Base-by-base conservation (phyloP, 2,888 invertebrate species). In the Sympetrum striolatum region DNA sequence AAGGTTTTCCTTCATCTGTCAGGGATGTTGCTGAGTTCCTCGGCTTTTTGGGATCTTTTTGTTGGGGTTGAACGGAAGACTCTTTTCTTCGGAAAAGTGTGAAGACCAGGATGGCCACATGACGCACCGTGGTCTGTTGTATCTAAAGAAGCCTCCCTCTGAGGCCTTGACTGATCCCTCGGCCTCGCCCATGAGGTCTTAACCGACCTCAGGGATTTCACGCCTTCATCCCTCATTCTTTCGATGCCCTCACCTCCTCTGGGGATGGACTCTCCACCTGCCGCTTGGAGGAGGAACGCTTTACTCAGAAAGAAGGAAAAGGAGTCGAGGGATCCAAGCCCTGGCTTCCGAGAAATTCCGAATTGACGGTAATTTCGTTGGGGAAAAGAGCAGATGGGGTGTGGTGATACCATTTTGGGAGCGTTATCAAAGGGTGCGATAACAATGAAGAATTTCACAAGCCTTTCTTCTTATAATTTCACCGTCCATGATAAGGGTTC, bases 281-380 rank as follows among this genome's bases (percentile, higher is more conserved):
- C 25, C 25, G 31, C 14, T 6, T 64, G 64, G n/a, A 64, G 5
- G 12, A 35, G 82, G 82, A 58, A 58, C 82, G 37, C 3, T 35
- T 60, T 86, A 60, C 86, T n/a, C 2, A 53, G 86, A 86, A 86
- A 39, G 14, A 18, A 86, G 86, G 86, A 86, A 86, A 60, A 37
- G 73, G 2, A 53, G 53, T 53, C 8, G 44, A 44, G n/a, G 22
- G 5, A 4, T 64, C 31, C 31, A 0, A 25, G 25, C 25, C 25
- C 14, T 25, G 31, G 25, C 31, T 73, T 73, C 73, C 31, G 73
- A 73, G 73, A 73, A 73, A 73, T 31, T 31, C 12, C 6, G 73
- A 25, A 73, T 73, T 31, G 25, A 8, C 14, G 25, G 73, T 73
- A 73, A 73, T 73, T 73, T 73, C 14, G 18, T 53, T 18, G 5